phyloP scores from a whole-genome alignment of 2,888 invertebrate species.

The Megastigmus dorsalis region DNA sequence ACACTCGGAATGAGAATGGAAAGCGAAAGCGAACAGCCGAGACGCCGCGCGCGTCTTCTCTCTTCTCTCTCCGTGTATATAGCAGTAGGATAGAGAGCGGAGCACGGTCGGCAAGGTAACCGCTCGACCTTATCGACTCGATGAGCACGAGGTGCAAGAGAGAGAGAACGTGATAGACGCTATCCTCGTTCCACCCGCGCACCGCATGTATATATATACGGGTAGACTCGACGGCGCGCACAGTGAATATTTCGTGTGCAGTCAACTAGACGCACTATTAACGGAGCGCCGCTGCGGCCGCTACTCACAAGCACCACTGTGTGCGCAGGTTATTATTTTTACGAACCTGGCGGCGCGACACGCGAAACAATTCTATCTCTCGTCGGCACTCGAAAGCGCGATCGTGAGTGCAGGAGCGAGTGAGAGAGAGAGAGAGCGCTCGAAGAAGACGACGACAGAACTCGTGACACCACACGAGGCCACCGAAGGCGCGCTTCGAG shows the following conservation, averaged over 20 bases:
- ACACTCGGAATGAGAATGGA: background rate
- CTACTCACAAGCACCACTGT: too few relatives aligned
- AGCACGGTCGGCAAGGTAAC: constrained; percentile 56
- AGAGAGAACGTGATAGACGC: constrained; percentile 55
- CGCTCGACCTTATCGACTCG: constrained; percentile 36
- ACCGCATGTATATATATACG: too few relatives aligned
- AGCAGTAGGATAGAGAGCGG: constrained; percentile 20
- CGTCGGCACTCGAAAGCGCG: background rate
- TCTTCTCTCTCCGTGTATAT: background rate
- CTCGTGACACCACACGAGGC: constrained; percentile 23
- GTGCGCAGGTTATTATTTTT: background rate
- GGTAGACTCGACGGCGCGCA: too few relatives aligned
- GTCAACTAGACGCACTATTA: background rate
- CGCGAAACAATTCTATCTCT: background rate
- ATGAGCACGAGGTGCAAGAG: constrained; percentile 55
- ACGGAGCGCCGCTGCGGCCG: background rate
- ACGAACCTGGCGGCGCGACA: too few relatives aligned
- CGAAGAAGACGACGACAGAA: background rate
- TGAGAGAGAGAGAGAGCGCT: too few relatives aligned
- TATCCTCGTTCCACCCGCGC: constrained; percentile 55
- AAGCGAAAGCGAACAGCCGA: background rate
- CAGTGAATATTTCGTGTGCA: background rate
- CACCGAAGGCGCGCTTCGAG: background rate
- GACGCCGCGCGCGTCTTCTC: background rate
- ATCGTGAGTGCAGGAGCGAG: too few relatives aligned